Percentiles rank a stretch among this genome's conserved stretches.
Evolutionary conservation across 1,140 invertebrate genomes (phyloP).

Genomic region (Euschistus heros): DNA sequence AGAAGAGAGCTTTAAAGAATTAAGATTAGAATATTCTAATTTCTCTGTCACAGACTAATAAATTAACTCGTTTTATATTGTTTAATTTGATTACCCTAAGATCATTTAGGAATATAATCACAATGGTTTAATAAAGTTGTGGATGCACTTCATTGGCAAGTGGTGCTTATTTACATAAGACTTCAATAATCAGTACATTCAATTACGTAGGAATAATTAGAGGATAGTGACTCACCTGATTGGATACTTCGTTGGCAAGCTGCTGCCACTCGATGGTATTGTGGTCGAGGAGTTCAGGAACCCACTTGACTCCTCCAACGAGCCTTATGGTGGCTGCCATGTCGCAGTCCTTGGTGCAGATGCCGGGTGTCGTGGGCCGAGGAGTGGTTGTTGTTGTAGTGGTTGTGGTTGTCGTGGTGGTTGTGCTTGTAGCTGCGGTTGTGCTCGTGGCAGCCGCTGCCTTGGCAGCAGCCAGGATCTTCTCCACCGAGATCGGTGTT

Average conservation of each 20-base stretch:
- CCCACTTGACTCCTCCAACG: constrained; percentile 66
- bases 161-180: too few relatives aligned
- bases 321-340: constrained; percentile 74
- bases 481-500: constrained; percentile 71
- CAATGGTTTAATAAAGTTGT: too few relatives aligned
- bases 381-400: constrained; percentile 63
- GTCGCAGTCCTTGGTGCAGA: constrained; percentile 64
- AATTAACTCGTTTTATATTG: too few relatives aligned
- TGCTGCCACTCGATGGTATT: constrained; percentile 77
- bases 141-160: too few relatives aligned
- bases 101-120: too few relatives aligned
- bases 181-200: too few relatives aligned
- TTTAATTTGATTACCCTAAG: too few relatives aligned
- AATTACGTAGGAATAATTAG: too few relatives aligned
- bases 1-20: too few relatives aligned
- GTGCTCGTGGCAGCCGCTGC: constrained; percentile 45
- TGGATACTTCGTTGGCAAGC: constrained; percentile 64
- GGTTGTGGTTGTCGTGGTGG: constrained; percentile 59
- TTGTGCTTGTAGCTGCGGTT: constrained; percentile 39
- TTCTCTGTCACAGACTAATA: too few relatives aligned
- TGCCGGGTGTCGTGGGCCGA: constrained; percentile 64
- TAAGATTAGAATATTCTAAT: too few relatives aligned
- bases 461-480: constrained; percentile 56
- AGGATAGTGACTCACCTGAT: constrained; percentile 45
- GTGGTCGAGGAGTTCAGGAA: constrained; percentile 70